A percentile compares a stretch with the other conserved stretches of the same genome.
Evolutionary conservation across 2,113 vertebrate species (phyloP).

Genomic region (Taurulus bubalis): DNA sequence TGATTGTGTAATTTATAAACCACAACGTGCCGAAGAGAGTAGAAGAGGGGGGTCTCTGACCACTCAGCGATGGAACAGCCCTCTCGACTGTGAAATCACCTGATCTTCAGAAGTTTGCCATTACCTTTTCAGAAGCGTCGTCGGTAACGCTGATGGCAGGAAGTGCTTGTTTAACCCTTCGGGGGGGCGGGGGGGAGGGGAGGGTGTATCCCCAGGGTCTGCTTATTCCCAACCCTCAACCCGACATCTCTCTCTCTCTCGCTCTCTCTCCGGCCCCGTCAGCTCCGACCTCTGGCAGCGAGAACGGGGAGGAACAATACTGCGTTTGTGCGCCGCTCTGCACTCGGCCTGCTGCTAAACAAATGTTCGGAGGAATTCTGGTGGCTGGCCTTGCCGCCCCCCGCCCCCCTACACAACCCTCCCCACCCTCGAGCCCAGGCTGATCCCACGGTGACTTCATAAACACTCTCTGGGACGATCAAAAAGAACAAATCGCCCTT

Average conservation of each 20-base stretch:
- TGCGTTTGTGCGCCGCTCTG: constrained; percentile 69
- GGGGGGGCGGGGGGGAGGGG: constrained; percentile 11
- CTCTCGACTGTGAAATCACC: constrained; percentile 64
- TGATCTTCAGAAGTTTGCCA: constrained; percentile 56
- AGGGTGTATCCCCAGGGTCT: constrained; percentile 38
- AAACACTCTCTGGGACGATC: constrained; percentile 67
- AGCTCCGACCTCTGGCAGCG: constrained; percentile 68
- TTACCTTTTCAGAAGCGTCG: constrained; percentile 61
- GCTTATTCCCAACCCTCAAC: constrained; percentile 29
- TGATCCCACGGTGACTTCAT: constrained; percentile 74
- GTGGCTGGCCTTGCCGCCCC: constrained; percentile 64
- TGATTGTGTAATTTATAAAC: constrained; percentile 58
- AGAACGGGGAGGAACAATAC: constrained; percentile 74
- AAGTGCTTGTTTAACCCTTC: constrained; percentile 72
- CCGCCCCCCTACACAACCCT: not conserved
- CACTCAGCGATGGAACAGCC: constrained; percentile 40
- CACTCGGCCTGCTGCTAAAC: constrained; percentile 75
- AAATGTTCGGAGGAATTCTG: constrained; percentile 80
- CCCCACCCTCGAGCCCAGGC: constrained; percentile 40
- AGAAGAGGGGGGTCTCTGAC: constrained; percentile 16
- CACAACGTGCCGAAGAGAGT: constrained; percentile 11
- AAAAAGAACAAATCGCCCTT: constrained; percentile 73
- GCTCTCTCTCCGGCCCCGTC: constrained; percentile 22
- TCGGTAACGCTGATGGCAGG: constrained; percentile 36
- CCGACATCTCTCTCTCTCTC: not conserved